A percentile compares a stretch with the other conserved stretches of the same genome.
Conservation (phyloP, 2,797 vertebrate genomes). For the Takifugu rubripes region DNA sequence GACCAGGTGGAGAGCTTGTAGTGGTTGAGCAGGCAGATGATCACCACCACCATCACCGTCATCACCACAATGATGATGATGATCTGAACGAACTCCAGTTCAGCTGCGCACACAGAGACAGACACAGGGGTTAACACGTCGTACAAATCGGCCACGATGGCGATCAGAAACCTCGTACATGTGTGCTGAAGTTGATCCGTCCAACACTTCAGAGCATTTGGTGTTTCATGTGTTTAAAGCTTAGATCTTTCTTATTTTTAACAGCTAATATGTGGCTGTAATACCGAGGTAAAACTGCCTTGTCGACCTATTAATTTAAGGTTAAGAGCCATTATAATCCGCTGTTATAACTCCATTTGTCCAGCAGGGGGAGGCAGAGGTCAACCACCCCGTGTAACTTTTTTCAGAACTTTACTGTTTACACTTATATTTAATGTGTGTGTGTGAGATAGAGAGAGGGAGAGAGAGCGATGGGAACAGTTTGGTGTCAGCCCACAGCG, state of each 20-base stretch:
- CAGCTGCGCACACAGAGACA: slow-evolving; percentile 58
- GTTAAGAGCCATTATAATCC: too few species aligned
- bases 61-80: slow-evolving; percentile 92
- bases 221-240: neutral
- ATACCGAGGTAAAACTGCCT: too few species aligned
- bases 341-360: neutral
- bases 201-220: neutral
- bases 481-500: slow-evolving; percentile 5
- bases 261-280: neutral
- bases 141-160: neutral
- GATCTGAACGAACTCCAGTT: slow-evolving; percentile 88
- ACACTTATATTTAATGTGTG: neutral
- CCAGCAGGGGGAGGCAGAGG: slow-evolving; percentile 66
- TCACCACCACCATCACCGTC: slow-evolving; percentile 93
- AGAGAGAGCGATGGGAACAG: slow-evolving; percentile 16
- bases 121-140: slow-evolving; percentile 7
- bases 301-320: too few species aligned
- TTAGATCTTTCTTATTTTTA: neutral
- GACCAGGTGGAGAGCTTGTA: slow-evolving; percentile 90
- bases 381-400: slow-evolving; percentile 18
- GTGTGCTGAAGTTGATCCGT: too few species aligned
- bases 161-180: too few species aligned
- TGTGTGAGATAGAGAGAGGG: neutral
- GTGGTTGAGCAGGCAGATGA: slow-evolving; percentile 91
- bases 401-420: neutral